These are phyloP conservation scores for Mormyrus lacerda DNA, from an alignment of 2,113 vertebrate genomes.

Conservation along the genomic window DNA sequence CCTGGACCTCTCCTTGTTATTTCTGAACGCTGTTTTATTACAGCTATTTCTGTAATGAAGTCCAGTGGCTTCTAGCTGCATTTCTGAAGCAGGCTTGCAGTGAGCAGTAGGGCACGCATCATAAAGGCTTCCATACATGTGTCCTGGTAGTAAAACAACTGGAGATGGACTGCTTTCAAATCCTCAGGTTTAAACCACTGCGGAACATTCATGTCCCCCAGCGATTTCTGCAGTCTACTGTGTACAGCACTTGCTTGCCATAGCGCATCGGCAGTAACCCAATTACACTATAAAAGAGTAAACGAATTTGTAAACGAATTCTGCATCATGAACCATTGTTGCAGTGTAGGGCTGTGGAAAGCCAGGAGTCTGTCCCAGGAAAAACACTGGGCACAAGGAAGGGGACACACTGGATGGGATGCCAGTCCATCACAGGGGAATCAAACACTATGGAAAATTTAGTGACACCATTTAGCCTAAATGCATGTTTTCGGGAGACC, in stretches of 20 bases:
- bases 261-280: not conserved
- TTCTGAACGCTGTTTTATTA: not conserved
- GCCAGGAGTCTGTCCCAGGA: not conserved
- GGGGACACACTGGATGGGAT: not conserved
- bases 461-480: not conserved
- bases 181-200: not conserved
- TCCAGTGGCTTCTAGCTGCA: not conserved
- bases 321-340: not conserved
- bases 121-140: not conserved
- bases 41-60: not conserved
- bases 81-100: not conserved
- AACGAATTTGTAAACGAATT: too few species aligned
- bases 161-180: not conserved
- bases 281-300: not conserved
- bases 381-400: not conserved
- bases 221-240: not conserved
- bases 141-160: not conserved
- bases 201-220: not conserved
- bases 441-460: not conserved
- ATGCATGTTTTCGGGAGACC: not conserved
- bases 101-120: not conserved
- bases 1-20: not conserved
- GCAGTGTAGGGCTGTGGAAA: not conserved
- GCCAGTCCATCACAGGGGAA: not conserved
- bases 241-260: not conserved